Conservation (phyloP, 2,888 invertebrate species). For the Drosophila demipolita region DNA sequence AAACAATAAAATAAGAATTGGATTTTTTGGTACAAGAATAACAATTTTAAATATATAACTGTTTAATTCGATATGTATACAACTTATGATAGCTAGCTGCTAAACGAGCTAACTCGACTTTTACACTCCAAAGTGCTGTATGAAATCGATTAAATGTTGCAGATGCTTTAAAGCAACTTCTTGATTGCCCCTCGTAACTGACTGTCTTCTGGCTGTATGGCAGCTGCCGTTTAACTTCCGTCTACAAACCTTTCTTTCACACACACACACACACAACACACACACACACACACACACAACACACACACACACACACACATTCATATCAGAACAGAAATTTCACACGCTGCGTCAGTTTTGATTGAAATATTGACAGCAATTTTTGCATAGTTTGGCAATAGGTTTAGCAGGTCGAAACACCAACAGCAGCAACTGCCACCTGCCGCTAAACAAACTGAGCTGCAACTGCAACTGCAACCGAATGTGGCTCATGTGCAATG, state of each 20-base stretch:
- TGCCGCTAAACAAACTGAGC: slow-evolving; percentile 35
- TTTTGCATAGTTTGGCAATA: slow-evolving; percentile 72
- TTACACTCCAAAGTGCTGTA: background rate
- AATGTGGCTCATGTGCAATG: slow-evolving; percentile 58
- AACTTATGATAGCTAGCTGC: background rate
- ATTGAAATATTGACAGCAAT: slow-evolving; percentile 75
- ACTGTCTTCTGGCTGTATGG: slow-evolving; percentile 38
- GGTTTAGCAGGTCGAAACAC: slow-evolving; percentile 21
- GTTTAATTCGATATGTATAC: background rate
- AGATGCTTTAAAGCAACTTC: background rate
- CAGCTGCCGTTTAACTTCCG: slow-evolving; percentile 63
- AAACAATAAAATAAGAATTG: background rate
- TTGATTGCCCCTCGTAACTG: slow-evolving; percentile 28
- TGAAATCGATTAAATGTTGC: background rate
- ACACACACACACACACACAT: slow-evolving; percentile 1
- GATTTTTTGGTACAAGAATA: background rate
- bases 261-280: slow-evolving; percentile 7
- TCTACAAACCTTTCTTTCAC: slow-evolving; percentile 20
- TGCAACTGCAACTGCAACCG: slow-evolving; percentile 4
- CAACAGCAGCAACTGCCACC: background rate
- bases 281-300: slow-evolving; percentile 2
- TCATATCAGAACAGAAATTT: background rate
- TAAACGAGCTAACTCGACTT: background rate
- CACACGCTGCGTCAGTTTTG: slow-evolving; percentile 62
- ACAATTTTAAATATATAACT: background rate